Evolutionary conservation across 2,113 vertebrate genomes (phyloP), one percentile per base, ranked within the genome.

Genomic region (Cyanistes caeruleus): DNA sequence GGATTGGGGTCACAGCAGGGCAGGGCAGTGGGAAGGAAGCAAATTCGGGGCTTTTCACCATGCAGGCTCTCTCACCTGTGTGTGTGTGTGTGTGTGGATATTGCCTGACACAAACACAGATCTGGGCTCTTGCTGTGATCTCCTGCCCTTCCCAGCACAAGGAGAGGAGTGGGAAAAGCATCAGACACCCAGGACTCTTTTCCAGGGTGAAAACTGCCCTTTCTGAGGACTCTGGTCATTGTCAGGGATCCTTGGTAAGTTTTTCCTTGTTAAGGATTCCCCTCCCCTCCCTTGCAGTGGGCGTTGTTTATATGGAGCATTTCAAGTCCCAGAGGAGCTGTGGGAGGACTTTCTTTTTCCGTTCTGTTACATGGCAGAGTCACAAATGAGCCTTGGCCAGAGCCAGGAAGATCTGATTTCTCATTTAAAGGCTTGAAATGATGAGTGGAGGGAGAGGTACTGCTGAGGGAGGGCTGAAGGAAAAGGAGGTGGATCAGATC

Each of bases 261-360:
- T 97, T 96, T 97, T 95, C 95, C 96, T 89, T 20, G 95, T 84
- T 85, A 65, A 96, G 87, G 96, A 93, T 97, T 97, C 95, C 92
- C 95, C 87, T 96, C 95, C 91, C 95, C 91, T 97, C 96, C 95
- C 95, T 94, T 97, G 95, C 93, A 95, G 97, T 97, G 96, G 96
- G 97, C 74, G 95, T 96, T 97, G 91, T 97, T 96, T 97, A 96
- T 95, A 89, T 96, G 97, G 95, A 97, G 96, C 94, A 95, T 96
- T 97, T 97, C 86, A 94, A 96, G 94, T 91, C 96, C 97, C 97
- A 56, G 93, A 95, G 97, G 94, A 97, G 94, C 96, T 92, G 96
- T 97, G 95, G 97, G 97, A 96, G 95, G 96, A 96, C 90, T 95
- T 94, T 97, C 89, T 96, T 95, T 95, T 95, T 95, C 93, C 95